phyloP scores from a whole-genome alignment of 2,888 invertebrate genomes.

The Tinea semifulvella region DNA sequence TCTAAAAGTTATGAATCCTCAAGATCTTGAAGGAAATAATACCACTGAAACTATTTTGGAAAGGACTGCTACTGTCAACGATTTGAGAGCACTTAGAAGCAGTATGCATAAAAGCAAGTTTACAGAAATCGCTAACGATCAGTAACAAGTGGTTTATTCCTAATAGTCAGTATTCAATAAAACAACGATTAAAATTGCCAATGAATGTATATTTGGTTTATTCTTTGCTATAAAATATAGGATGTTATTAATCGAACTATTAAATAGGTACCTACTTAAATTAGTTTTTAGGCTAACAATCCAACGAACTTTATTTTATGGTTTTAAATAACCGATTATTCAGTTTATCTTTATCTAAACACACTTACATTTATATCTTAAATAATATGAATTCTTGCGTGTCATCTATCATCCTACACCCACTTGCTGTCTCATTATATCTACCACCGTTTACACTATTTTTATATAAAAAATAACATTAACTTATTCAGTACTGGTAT shows the following conservation, averaged over 20 bases:
- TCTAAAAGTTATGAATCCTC: no score
- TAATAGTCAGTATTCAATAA: not conserved
- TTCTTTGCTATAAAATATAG: not conserved
- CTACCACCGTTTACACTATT: conserved; percentile 42
- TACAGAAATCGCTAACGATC: not conserved
- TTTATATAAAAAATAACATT: conserved; percentile 30
- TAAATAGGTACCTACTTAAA: not conserved
- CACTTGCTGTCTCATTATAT: not conserved
- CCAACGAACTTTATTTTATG: not conserved
- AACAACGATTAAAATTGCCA: not conserved
- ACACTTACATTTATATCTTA: no score
- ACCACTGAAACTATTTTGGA: no score
- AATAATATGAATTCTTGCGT: no score
- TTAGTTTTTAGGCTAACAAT: not conserved
- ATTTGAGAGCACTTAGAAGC: conserved; percentile 34
- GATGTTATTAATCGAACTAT: not conserved
- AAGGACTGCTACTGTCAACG: conserved; percentile 27
- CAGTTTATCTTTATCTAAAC: no score
- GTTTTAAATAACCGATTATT: not conserved
- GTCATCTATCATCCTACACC: no score
- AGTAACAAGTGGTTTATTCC: not conserved
- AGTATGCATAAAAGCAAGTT: conserved; percentile 21
- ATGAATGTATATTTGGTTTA: not conserved
- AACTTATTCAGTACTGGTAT: conserved; percentile 42
- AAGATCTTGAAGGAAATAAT: no score